Percentiles rank a stretch among this genome's conserved stretches.
Evolutionary conservation across 2,888 invertebrate species (phyloP).

Genomic region (Orthonychiurus folsomi): DNA sequence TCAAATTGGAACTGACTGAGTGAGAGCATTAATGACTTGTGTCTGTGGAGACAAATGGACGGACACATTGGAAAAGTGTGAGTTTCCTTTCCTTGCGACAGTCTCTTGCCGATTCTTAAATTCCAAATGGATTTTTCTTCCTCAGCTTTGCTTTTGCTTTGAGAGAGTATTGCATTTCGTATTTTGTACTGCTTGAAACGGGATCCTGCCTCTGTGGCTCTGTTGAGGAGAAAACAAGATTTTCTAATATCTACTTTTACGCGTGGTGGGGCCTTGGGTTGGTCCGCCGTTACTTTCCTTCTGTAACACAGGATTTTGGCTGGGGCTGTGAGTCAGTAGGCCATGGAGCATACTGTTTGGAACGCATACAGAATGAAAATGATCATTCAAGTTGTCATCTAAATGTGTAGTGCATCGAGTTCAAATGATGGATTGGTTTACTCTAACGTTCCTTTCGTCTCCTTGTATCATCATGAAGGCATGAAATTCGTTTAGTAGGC

Average conservation of each 20-base stretch:
- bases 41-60: neutral
- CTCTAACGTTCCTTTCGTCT: neutral
- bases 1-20: neutral
- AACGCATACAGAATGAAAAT: neutral
- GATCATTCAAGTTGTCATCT: constrained; percentile 9
- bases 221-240: neutral
- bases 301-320: no score
- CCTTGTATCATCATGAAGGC: neutral
- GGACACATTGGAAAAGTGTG: neutral
- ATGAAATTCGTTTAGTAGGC: neutral
- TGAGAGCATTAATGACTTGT: neutral
- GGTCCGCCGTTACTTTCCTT: no score
- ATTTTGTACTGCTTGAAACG: no score
- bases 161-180: no score
- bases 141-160: no score
- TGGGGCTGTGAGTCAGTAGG: no score
- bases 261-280: no score
- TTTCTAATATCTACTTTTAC: neutral
- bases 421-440: constrained; percentile 1
- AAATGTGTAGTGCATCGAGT: constrained; percentile 1
- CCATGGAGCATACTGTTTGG: neutral
- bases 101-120: neutral
- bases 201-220: neutral
- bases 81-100: neutral
- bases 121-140: neutral